Evolutionary conservation across 2,113 vertebrate species (phyloP).

Genomic region (Tetrao urogallus): DNA sequence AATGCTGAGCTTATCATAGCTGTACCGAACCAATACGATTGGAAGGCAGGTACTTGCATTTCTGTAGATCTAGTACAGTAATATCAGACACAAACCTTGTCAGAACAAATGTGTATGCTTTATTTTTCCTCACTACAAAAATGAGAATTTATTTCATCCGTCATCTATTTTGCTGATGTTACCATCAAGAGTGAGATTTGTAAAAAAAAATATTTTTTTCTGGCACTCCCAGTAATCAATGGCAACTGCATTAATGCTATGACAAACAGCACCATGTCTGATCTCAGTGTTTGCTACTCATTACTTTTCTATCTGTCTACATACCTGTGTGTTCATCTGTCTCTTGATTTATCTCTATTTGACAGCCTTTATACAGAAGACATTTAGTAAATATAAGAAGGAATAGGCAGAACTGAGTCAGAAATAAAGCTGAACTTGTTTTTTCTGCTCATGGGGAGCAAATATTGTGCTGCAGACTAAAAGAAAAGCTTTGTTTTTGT

Average conservation of each 20-base stretch:
- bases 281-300: neutral
- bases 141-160: neutral
- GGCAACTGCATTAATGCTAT: neutral
- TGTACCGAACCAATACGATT: neutral
- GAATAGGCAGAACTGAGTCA: neutral
- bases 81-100: neutral
- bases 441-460: neutral
- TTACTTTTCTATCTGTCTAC: neutral
- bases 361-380: neutral
- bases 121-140: neutral
- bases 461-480: neutral
- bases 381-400: neutral
- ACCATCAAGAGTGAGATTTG: neutral
- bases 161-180: neutral
- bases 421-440: neutral
- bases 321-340: neutral
- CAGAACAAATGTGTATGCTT: neutral
- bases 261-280: neutral
- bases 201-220: neutral
- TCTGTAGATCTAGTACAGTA: neutral
- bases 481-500: neutral
- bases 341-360: neutral
- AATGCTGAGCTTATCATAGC: neutral
- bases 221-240: neutral
- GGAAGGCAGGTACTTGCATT: neutral